phyloP scores from a whole-genome alignment of 2,888 invertebrate species.

The Campoletis raptor region DNA sequence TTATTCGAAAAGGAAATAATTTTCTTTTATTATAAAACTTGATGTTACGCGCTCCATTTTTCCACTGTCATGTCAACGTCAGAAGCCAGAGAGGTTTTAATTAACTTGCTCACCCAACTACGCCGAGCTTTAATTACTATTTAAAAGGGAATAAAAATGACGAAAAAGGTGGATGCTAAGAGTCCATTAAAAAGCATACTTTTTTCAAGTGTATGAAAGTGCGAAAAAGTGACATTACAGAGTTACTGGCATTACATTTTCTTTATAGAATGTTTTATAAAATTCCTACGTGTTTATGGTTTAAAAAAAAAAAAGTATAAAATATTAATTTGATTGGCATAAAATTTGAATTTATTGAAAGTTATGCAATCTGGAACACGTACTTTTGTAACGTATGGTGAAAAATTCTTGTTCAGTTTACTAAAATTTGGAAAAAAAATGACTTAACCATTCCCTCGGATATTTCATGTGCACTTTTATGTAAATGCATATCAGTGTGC shows the following conservation, averaged over 20 bases:
- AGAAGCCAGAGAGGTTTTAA: constrained; percentile 2
- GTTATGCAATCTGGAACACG: neutral
- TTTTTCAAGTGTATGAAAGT: neutral
- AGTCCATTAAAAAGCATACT: neutral
- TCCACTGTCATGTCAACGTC: constrained; percentile 6
- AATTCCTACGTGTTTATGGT: neutral
- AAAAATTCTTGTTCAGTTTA: constrained; percentile 4
- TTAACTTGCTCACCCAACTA: neutral
- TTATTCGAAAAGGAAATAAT: neutral
- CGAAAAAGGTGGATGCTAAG: constrained; percentile 3
- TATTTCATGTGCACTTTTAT: constrained; percentile 29
- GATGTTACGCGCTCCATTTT: neutral
- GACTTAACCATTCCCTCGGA: constrained; percentile 26
- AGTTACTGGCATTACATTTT: neutral
- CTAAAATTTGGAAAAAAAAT: constrained; percentile 24
- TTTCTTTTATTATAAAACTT: neutral
- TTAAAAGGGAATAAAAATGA: neutral
- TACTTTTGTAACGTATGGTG: neutral
- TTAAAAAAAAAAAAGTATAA: neutral
- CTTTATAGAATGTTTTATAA: neutral
- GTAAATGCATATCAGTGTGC: constrained; percentile 33
- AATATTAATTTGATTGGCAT: neutral
- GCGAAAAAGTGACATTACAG: neutral
- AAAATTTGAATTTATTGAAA: neutral
- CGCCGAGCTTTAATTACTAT: constrained; percentile 6